These are phyloP conservation scores for Hyalella azteca DNA, from an alignment of 2,888 invertebrate species.

Conservation along the genomic window DNA sequence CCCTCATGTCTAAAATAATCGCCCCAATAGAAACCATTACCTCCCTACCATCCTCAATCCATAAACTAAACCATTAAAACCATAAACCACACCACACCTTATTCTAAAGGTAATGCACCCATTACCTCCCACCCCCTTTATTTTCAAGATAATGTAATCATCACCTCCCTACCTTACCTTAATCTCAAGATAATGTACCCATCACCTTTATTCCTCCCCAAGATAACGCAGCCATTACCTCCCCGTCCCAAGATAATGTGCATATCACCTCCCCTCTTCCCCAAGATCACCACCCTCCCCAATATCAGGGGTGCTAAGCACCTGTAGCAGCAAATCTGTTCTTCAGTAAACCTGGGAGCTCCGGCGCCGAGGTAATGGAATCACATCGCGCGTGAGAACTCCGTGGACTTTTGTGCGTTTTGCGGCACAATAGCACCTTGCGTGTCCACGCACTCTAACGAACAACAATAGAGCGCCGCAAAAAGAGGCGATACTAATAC, in stretches of 20 bases:
- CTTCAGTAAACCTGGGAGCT: neutral
- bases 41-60: too few species aligned
- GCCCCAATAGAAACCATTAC: too few species aligned
- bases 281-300: neutral
- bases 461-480: constrained; percentile 17
- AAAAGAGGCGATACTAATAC: constrained; percentile 30
- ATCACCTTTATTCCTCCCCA: too few species aligned
- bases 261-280: neutral
- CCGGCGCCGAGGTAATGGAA: too few species aligned
- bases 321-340: neutral
- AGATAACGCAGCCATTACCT: neutral
- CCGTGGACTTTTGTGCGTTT: constrained; percentile 20
- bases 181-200: too few species aligned
- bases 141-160: too few species aligned
- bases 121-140: neutral
- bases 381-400: constrained; percentile 17
- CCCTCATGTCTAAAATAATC: too few species aligned
- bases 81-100: neutral
- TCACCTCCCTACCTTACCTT: neutral
- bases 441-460: constrained; percentile 28
- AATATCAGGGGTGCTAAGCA: neutral
- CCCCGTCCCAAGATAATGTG: neutral
- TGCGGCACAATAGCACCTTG: neutral
- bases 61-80: too few species aligned
- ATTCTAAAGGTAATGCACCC: neutral